Evolutionary conservation across 2,888 invertebrate species (phyloP), one percentile per base, ranked within the genome.

Genomic region (Thymelicus sylvestris): DNA sequence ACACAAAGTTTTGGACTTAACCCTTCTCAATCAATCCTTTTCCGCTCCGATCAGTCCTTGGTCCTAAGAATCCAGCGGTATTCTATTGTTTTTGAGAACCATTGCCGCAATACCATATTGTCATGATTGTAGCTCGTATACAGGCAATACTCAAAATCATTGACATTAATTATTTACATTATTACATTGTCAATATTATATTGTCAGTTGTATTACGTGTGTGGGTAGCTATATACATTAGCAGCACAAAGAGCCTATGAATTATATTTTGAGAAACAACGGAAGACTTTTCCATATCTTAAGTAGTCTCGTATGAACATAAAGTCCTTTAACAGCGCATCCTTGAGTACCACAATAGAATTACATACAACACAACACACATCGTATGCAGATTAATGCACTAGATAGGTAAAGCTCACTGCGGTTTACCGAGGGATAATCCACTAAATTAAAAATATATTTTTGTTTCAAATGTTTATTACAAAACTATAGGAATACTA

Each of bases 381-480:
- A 19, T 59, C 59, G 57, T 50, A 69, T 50, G 57, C 69, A 64
- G 69, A 69, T 69, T 69, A 69, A 69, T 69, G 69, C 69, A 63
- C 48, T 15, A 69, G 69, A 69, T 69, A 69, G 57, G 38, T 57
- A 47, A 55, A 62, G 44, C 39, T 69, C n/a, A 7, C 68, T 69
- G 68, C 62, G 52, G 63, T 38, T 4, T 48, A 15, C 7, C 47
- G 48, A 64, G 63, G 63, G 55, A 55, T 55, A 55, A 55, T 55
- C 55, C 55, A 24, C 55, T 55, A 55, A 55, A 55, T 12, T 12
- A 55, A 55, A 44, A 44, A 10, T 44, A 12, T 10, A 8, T 12
- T 10, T 12, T 44, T 44, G 12, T 44, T 44, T 57, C 8, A 15
- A 31, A 15, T 8, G 1, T 8, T 12, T 31, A 31, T 19, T 19